phyloP scores from a whole-genome alignment of 2,888 invertebrate genomes.

The Erynnis tages region DNA sequence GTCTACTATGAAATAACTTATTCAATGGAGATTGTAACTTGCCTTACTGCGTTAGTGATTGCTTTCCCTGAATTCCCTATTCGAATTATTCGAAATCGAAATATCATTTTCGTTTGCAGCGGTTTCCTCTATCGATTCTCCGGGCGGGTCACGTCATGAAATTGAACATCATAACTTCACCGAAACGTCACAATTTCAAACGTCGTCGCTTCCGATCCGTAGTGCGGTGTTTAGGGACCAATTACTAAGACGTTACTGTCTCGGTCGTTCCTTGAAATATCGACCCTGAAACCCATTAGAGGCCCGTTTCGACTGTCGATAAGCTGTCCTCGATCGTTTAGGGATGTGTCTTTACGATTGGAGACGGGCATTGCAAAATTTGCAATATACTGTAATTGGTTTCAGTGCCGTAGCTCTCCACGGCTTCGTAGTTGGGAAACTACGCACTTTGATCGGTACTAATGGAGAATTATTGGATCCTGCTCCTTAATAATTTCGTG shows the following conservation, averaged over 20 bases:
- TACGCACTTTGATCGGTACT: background rate
- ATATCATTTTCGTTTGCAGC: no score
- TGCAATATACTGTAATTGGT: background rate
- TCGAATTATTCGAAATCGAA: no score
- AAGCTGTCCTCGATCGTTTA: slow-evolving; percentile 64
- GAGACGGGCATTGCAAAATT: slow-evolving; percentile 33
- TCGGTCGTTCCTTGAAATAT: slow-evolving; percentile 63
- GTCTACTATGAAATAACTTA: no score
- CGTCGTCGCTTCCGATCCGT: slow-evolving; percentile 26
- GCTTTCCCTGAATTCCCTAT: no score
- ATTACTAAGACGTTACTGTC: slow-evolving; percentile 56
- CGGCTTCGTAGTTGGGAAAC: background rate
- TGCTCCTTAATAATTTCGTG: no score
- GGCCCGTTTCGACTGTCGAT: slow-evolving; percentile 57
- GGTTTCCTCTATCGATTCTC: slow-evolving; percentile 1
- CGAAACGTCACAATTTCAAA: slow-evolving; percentile 9
- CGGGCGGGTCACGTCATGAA: background rate
- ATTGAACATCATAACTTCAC: slow-evolving; percentile 29
- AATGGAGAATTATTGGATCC: background rate
- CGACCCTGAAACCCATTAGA: slow-evolving; percentile 71
- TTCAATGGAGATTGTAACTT: no score
- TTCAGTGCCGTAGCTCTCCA: background rate
- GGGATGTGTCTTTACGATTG: slow-evolving; percentile 53
- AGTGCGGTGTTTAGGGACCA: slow-evolving; percentile 54
- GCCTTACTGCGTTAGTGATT: no score